Evolutionary conservation across 2,888 invertebrate genomes (phyloP).

Genomic region (Athrips mouffetella): DNA sequence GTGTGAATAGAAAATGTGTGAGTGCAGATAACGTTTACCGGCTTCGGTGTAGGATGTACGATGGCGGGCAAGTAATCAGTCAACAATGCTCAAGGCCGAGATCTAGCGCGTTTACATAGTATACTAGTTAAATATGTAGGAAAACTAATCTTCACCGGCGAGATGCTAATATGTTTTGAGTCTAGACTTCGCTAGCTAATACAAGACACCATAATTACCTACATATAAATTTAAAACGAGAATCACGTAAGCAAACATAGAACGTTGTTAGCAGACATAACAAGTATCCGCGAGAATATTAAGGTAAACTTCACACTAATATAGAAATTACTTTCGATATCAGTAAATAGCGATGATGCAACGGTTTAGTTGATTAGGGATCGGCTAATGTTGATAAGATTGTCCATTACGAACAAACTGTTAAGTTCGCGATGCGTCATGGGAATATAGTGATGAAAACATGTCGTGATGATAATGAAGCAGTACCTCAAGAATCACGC

Average conservation of each 20-base stretch:
- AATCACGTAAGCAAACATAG: constrained; percentile 1
- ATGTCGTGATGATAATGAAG: constrained; percentile 1
- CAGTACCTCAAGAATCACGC: constrained; percentile 2
- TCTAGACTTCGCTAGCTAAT: constrained; percentile 20
- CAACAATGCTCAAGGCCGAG: constrained; percentile 61
- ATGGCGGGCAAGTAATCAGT: constrained; percentile 51
- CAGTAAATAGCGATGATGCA: background rate
- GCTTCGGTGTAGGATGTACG: constrained; percentile 40
- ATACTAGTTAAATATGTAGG: constrained; percentile 22
- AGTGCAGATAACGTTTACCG: constrained; percentile 35
- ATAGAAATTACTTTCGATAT: no score
- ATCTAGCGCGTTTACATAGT: constrained; percentile 28
- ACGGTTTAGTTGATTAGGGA: background rate
- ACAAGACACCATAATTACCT: constrained; percentile 11
- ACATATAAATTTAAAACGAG: background rate
- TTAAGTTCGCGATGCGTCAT: constrained; percentile 6
- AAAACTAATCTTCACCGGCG: constrained; percentile 22
- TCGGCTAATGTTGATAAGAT: constrained; percentile 10
- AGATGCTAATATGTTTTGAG: constrained; percentile 26
- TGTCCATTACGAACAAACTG: constrained; percentile 9
- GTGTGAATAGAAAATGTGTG: constrained; percentile 42
- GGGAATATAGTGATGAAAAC: background rate
- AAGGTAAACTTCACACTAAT: no score
- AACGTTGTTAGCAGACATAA: background rate
- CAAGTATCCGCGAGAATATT: no score